Evolutionary conservation across 2,797 vertebrate genomes (phyloP).

Genomic region (Philypnodon macrostomus): DNA sequence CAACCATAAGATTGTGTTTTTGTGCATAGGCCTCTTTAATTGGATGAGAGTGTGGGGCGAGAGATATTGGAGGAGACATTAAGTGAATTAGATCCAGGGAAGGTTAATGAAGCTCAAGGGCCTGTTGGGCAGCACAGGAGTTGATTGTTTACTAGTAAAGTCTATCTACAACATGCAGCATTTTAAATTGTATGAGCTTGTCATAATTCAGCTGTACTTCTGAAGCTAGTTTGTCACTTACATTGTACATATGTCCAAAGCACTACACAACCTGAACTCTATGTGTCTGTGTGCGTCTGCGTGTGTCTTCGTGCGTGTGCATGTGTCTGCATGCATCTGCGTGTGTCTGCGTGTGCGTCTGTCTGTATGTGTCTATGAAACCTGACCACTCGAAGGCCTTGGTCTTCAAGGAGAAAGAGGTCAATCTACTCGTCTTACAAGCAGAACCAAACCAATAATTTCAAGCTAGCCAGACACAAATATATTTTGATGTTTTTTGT

Average conservation of each 20-base stretch:
- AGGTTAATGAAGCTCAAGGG: constrained; percentile 48
- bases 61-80: constrained; percentile 22
- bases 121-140: background rate
- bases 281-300: background rate
- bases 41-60: constrained; percentile 39
- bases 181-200: background rate
- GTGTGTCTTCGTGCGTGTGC: background rate
- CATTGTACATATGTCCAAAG: background rate
- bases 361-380: constrained; percentile 16
- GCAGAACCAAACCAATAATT: background rate
- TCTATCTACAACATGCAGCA: background rate
- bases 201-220: background rate
- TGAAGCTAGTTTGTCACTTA: background rate
- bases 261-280: background rate
- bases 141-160: background rate
- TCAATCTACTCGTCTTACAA: constrained; percentile 31
- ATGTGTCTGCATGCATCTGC: background rate
- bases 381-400: constrained; percentile 7
- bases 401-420: constrained; percentile 23
- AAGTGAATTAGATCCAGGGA: constrained; percentile 42
- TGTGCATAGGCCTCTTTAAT: constrained; percentile 9
- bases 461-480: background rate
- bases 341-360: background rate
- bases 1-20: background rate
- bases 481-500: too few species aligned